These are phyloP conservation scores for Clarias pachynema DNA, from an alignment of 2,797 vertebrate genomes.

Conservation along the genomic window DNA sequence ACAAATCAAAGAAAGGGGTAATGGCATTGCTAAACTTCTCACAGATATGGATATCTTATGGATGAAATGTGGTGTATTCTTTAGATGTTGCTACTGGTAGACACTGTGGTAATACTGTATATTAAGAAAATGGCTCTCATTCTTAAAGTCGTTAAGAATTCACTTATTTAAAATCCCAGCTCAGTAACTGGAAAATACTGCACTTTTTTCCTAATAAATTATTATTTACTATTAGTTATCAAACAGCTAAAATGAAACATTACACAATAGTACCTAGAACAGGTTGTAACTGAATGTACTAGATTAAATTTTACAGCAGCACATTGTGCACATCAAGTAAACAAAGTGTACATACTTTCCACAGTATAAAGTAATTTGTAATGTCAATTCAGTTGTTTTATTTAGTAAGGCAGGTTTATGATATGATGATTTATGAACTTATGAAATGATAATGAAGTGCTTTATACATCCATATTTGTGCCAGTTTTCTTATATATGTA, in stretches of 20 bases:
- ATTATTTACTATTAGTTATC: conserved; percentile 62
- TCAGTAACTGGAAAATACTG: conserved; percentile 69
- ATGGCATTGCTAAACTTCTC: neutral
- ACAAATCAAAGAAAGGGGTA: too few relatives aligned
- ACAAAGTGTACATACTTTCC: conserved; percentile 69
- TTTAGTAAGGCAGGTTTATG: conserved; percentile 23
- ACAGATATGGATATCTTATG: neutral
- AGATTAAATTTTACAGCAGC: conserved; percentile 65
- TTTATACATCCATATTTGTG: conserved; percentile 73
- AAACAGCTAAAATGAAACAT: conserved; percentile 67
- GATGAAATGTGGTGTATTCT: conserved; percentile 26
- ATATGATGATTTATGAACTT: conserved; percentile 35
- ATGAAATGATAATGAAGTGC: conserved; percentile 67
- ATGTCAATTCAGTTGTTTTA: conserved; percentile 35
- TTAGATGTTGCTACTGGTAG: conserved; percentile 58
- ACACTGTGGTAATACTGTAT: conserved; percentile 56
- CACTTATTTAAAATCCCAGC: conserved; percentile 52
- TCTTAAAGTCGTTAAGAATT: conserved; percentile 33
- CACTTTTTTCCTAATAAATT: conserved; percentile 72
- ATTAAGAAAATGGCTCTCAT: conserved; percentile 49
- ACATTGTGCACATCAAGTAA: conserved; percentile 67
- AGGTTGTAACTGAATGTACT: conserved; percentile 80
- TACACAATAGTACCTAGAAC: conserved; percentile 56
- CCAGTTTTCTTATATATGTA: conserved; percentile 71
- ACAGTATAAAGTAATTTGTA: conserved; percentile 67